phyloP scores from a whole-genome alignment of 2,113 vertebrate species.

The Hippopotamus amphibius region DNA sequence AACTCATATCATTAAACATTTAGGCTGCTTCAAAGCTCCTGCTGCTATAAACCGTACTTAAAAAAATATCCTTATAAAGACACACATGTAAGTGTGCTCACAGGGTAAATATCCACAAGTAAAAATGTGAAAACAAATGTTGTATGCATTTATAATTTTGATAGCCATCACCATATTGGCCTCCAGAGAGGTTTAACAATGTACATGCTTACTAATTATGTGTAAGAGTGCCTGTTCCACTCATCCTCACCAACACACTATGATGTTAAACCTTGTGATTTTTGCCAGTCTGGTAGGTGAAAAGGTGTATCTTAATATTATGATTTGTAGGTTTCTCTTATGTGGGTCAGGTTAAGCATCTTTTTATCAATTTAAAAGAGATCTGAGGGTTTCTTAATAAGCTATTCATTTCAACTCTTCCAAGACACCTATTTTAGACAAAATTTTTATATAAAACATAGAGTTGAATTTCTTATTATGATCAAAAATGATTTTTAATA shows the following conservation, averaged over 20 bases:
- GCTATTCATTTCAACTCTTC: not conserved
- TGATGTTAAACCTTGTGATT: not conserved
- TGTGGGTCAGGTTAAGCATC: not conserved
- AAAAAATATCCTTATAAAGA: not conserved
- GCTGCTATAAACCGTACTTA: not conserved
- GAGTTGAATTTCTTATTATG: not conserved
- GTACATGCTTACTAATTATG: not conserved
- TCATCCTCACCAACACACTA: not conserved
- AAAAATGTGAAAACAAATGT: not conserved
- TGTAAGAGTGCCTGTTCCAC: not conserved
- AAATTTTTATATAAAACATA: not conserved
- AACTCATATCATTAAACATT: not conserved
- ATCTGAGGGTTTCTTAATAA: not conserved
- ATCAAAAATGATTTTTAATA: not conserved
- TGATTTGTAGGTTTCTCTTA: not conserved
- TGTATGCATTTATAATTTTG: not conserved
- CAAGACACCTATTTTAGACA: not conserved
- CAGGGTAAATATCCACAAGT: not conserved
- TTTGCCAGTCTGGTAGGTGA: not conserved
- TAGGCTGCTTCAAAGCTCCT: not conserved
- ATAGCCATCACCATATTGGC: not conserved
- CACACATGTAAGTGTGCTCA: not conserved
- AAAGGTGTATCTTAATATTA: not conserved
- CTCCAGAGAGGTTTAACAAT: not conserved
- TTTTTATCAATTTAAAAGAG: not conserved